Base-by-base conservation (phyloP, 2,113 vertebrate genomes). In the Hippocampus zosterae region DNA sequence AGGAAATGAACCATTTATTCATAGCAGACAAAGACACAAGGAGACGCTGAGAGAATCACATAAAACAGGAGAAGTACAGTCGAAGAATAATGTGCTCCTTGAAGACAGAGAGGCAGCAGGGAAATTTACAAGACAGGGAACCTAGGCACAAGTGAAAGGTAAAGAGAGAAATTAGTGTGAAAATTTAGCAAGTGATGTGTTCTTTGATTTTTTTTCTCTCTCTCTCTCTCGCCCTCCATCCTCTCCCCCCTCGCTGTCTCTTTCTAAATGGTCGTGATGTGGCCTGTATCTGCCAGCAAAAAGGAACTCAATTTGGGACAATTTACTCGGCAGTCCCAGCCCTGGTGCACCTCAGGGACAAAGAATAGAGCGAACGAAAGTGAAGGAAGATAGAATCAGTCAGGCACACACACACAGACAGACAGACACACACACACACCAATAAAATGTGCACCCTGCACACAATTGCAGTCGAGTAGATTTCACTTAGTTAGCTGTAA, bases 271-370 rank as follows among this genome's bases (percentile, higher is more conserved):
- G 92, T 93, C 87, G 92, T 93, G 95, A 92, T 93, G 92, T 95
- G 93, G 88, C 92, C 92, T 94, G 92, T 94, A 93, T 96, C 91
- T 93, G 93, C 93, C 90, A 92, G 93, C 94, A 92, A 96, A 95
- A 90, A 95, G 94, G 94, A 97, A 96, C 94, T 97, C 94, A 98
- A 97, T 98, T 98, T 97, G 95, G 94, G 94, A 95, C 95, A 96
- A 98, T 97, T 98, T 97, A 95, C 95, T 96, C 92, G 86, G 94
- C 94, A 95, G 94, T 94, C 94, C 94, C 92, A 94, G 93, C 92
- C 93, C 93, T 92, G 90, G 92, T 92, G 92, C 94, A 95, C 93
- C 92, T 93, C 93, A 90, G 95, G 90, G 93, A 94, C 92, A 91
- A 92, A 93, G 94, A 96, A 94, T 92, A 94, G 93, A 95, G 94